A percentile compares a stretch with the other conserved stretches of the same genome.
Evolutionary conservation across 2,113 vertebrate genomes (phyloP).

Genomic region (Notarius lentiginosus): DNA sequence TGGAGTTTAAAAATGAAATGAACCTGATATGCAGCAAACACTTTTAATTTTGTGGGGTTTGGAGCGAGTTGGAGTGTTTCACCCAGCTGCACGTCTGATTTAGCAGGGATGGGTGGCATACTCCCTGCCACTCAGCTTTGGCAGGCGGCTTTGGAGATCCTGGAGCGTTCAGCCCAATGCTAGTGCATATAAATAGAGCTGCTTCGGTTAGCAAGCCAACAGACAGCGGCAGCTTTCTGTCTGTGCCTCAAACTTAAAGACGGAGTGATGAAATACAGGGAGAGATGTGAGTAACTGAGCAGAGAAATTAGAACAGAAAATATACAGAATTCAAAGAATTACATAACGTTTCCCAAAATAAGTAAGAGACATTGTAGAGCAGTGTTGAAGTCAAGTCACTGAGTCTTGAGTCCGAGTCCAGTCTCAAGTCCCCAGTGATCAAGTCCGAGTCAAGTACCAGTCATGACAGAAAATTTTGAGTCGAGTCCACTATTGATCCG

Average conservation of each 20-base stretch:
- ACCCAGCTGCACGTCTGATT: slow-evolving; percentile 45
- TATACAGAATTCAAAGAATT: not conserved
- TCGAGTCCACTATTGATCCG: too few species aligned
- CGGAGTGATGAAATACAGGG: slow-evolving; percentile 4
- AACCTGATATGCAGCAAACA: slow-evolving; percentile 14
- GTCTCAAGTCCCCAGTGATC: too few species aligned
- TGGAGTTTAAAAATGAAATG: slow-evolving; percentile 36
- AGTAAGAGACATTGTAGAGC: not conserved
- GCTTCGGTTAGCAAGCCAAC: slow-evolving; percentile 38
- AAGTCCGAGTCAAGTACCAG: too few species aligned
- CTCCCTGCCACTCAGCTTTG: slow-evolving; percentile 29
- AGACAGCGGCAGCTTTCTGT: slow-evolving; percentile 24
- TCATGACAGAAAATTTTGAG: too few species aligned
- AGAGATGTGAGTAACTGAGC: not conserved
- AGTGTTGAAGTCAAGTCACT: too few species aligned
- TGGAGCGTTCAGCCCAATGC: slow-evolving; percentile 25
- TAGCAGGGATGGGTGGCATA: slow-evolving; percentile 36
- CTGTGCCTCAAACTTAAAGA: slow-evolving; percentile 23
- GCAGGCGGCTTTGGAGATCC: slow-evolving; percentile 26
- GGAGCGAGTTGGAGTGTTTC: slow-evolving; percentile 29
- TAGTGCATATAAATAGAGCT: slow-evolving; percentile 53
- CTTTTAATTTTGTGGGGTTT: slow-evolving; percentile 23
- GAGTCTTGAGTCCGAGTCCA: too few species aligned
- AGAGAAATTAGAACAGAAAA: not conserved
- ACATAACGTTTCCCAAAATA: slow-evolving; percentile 1